Evolutionary conservation across 1,140 invertebrate species (phyloP), one percentile per base, ranked within the genome.

Genomic region (Mactra quadrangularis): DNA sequence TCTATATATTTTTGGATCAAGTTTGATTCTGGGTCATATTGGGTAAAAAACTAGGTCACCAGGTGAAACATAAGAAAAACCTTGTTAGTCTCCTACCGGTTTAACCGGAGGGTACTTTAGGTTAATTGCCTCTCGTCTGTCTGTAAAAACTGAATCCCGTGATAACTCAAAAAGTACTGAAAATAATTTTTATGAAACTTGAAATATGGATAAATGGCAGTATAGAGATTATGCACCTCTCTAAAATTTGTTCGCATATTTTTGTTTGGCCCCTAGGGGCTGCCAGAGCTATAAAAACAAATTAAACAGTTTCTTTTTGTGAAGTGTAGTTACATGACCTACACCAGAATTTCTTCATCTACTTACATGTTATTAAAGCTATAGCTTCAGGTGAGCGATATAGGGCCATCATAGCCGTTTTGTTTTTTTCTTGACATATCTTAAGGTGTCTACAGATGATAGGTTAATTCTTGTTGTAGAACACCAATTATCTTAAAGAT

Each of bases 121-220:
- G 47, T 50, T 50, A 50, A 50, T 50, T 50, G 47, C 47, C 47
- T 50, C 47, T 50, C 47, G 47, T 50, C 47, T n/a, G 47, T n/a
- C n/a, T n/a, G n/a, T n/a, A n/a, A n/a, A 57, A 57, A 25, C 55
- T 68, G 62, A 38, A 68, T 68, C 62, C 35, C 15, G 35, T 29
- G 62, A 45, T 68, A 68, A 41, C 62, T 17, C 25, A 57, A 57
- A 45, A 68, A 68, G 35, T 68, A 45, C 33, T 68, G 19, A n/a
- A 68, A 45, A 68, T 68, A n/a, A 45, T 68, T 68, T 60, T 68
- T 47, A 68, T 68, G 45, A 68, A 68, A 68, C 62, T 68, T 68
- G 62, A 45, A 45, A 68, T 29, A 68, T 68, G 62, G 62, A 33
- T 68, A 68, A 19, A 68, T 68, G 62, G 62, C 38, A 68, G 45